These are phyloP conservation scores for Melipona quadrifasciata DNA, from an alignment of 1,140 invertebrate genomes.

Conservation along the genomic window DNA sequence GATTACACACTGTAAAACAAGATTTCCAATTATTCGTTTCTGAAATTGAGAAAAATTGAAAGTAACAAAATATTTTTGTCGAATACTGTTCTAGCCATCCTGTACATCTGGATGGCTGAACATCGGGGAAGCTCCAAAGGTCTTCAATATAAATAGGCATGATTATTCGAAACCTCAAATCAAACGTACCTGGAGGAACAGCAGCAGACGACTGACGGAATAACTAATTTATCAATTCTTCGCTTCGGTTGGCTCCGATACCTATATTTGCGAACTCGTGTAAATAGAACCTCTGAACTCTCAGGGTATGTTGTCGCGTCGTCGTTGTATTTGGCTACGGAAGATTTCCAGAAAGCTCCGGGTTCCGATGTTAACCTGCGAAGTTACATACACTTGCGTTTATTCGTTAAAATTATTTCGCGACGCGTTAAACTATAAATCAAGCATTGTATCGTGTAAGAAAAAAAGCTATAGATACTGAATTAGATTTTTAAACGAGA, in stretches of 20 bases:
- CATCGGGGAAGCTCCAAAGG: slow-evolving; percentile 13
- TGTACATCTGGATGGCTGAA: background rate
- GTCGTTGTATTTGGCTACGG: slow-evolving; percentile 59
- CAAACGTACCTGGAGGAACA: slow-evolving; percentile 71
- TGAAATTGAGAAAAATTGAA: background rate
- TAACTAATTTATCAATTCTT: slow-evolving; percentile 83
- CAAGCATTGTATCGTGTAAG: background rate
- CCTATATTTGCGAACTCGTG: slow-evolving; percentile 78
- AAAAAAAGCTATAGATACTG: background rate
- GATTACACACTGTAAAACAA: background rate
- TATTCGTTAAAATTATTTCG: background rate
- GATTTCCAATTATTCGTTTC: background rate
- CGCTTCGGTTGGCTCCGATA: slow-evolving; percentile 80
- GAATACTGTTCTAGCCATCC: background rate
- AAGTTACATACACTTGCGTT: slow-evolving; percentile 32
- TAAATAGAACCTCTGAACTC: slow-evolving; percentile 72
- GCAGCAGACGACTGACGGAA: slow-evolving; percentile 78
- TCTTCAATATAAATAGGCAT: slow-evolving; percentile 69
- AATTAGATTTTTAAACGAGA: background rate
- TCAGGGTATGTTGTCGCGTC: slow-evolving; percentile 44
- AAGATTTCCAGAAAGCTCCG: slow-evolving; percentile 43
- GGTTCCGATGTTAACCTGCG: slow-evolving; percentile 5
- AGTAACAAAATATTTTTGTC: too few species aligned
- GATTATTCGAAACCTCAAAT: slow-evolving; percentile 75
- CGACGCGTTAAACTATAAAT: too few species aligned